Conservation (phyloP, 2,797 vertebrate species). For the Phrynocephalus guinanensis region DNA sequence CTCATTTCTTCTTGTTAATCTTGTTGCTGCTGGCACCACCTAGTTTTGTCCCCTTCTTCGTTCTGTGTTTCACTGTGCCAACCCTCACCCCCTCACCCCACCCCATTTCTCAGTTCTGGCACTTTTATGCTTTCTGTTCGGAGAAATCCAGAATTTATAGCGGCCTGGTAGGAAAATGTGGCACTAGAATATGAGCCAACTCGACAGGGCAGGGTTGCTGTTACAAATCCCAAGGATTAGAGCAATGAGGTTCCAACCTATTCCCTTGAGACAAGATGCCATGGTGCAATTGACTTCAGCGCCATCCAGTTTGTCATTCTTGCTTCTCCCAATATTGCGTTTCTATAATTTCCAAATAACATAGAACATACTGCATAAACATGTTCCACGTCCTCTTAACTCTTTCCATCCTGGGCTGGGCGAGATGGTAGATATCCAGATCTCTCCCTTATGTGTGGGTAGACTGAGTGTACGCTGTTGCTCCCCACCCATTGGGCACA, state of each 20-base stretch:
- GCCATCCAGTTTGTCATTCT: neutral
- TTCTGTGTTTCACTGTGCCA: neutral
- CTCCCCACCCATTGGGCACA: neutral
- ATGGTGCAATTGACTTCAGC: neutral
- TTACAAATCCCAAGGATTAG: neutral
- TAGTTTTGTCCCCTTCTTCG: neutral
- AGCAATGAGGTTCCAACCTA: constrained; percentile 7
- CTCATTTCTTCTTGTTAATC: neutral
- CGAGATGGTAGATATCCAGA: neutral
- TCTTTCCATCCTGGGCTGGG: neutral
- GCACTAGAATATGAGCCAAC: neutral
- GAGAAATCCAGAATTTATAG: neutral
- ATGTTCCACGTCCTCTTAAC: no score
- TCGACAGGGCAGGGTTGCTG: neutral
- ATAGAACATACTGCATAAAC: neutral
- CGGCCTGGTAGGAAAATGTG: neutral
- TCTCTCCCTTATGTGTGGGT: neutral
- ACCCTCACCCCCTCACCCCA: neutral
- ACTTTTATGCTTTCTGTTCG: neutral
- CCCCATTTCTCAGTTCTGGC: neutral
- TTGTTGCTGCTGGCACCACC: neutral
- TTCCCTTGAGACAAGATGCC: constrained; percentile 1
- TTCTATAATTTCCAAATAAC: constrained; percentile 21
- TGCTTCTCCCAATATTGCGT: neutral
- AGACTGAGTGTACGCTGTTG: neutral